A percentile compares a stretch with the other conserved stretches of the same genome.
Evolutionary conservation across 2,797 vertebrate species (phyloP).

Genomic region (Dryobates pubescens): DNA sequence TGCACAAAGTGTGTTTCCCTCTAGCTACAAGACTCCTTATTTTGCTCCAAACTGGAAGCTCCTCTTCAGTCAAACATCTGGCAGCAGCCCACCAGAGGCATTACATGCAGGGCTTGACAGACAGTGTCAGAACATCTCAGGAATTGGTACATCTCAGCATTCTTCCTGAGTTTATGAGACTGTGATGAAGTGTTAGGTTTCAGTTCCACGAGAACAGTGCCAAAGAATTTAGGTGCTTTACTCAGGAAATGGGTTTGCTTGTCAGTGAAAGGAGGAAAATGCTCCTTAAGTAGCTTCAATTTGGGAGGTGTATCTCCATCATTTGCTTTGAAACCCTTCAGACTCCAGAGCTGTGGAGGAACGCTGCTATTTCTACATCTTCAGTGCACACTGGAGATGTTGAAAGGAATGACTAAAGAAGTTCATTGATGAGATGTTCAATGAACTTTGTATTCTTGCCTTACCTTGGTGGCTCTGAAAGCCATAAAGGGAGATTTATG

Average conservation of each 20-base stretch:
- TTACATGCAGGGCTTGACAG: conserved; percentile 7
- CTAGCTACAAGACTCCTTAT: neutral
- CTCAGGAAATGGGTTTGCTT: neutral
- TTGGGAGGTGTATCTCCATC: neutral
- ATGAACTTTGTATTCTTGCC: neutral
- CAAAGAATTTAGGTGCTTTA: neutral
- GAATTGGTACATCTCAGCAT: neutral
- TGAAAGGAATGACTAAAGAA: neutral
- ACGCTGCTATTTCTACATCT: neutral
- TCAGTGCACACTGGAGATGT: neutral
- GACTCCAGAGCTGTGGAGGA: neutral
- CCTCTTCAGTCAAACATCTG: neutral
- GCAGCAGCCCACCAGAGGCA: conserved; percentile 25
- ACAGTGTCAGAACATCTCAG: neutral
- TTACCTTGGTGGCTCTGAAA: neutral
- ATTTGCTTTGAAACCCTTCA: neutral
- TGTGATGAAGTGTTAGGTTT: neutral
- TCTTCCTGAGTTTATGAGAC: neutral
- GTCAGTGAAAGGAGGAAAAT: neutral
- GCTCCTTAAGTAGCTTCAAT: neutral
- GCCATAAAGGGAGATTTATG: neutral
- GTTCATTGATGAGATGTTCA: neutral
- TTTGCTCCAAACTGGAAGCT: neutral
- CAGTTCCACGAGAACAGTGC: neutral
- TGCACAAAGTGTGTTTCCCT: neutral